Evolutionary conservation across 2,888 invertebrate genomes (phyloP), one percentile per base, ranked within the genome.

Genomic region (Pristionchus arcanus): DNA sequence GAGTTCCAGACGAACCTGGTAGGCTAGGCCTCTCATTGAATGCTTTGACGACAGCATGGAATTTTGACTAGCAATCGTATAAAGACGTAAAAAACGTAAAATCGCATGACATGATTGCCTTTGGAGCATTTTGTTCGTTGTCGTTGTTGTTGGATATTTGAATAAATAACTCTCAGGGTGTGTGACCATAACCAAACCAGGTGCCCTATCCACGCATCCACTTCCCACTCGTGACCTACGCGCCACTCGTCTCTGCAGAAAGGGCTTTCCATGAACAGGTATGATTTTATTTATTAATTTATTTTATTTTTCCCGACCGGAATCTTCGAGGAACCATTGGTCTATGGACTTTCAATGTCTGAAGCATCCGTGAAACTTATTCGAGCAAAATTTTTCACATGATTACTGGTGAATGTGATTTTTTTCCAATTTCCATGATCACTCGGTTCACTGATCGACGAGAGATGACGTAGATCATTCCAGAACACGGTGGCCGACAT

Each of bases 121-220:
- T n/a, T n/a, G n/a, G n/a, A n/a, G n/a, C n/a, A n/a, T n/a, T n/a
- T n/a, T n/a, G n/a, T n/a, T n/a, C n/a, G n/a, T n/a, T n/a, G n/a
- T n/a, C n/a, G n/a, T n/a, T n/a, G n/a, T n/a, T n/a, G n/a, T n/a
- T n/a, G n/a, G n/a, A n/a, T n/a, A n/a, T n/a, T n/a, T n/a, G n/a
- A n/a, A n/a, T n/a, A n/a, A n/a, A n/a, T n/a, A n/a, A n/a, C n/a
- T n/a, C 3, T 19, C 49, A 49, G n/a, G 21, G 37, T 19, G 28
- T 42, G 21, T 7, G 16, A 42, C 31, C 11, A 53, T 59, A 4
- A 9, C 21, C 55, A 21, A 28, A 16, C 28, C 87, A 94, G 92
- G 95, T 93, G 4, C 93, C 93, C 13, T 98, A 97, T 95, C 98
- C 98, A 0, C 96, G 98, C 90, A 98, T 98, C 92, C 98, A 98